phyloP scores from a whole-genome alignment of 2,797 vertebrate species.

The Cetoscarus ocellatus region DNA sequence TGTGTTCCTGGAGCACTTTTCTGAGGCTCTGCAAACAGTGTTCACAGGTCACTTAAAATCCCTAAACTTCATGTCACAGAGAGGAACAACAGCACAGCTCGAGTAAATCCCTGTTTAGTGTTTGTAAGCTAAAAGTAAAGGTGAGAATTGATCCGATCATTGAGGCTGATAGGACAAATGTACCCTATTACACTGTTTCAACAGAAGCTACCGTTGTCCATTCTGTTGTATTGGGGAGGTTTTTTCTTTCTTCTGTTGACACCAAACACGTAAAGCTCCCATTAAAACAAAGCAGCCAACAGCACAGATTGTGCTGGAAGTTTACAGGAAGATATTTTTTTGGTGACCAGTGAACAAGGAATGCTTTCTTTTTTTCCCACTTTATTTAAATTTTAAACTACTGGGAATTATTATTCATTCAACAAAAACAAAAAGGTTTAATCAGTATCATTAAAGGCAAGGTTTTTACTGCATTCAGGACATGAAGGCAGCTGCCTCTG shows the following conservation, averaged over 20 bases:
- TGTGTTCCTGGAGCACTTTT: neutral
- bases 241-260: neutral
- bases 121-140: constrained; percentile 3
- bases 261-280: too few species aligned
- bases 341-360: too few species aligned
- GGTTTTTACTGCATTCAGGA: too few species aligned
- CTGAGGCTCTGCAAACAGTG: constrained; percentile 13
- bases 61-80: neutral
- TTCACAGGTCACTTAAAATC: constrained; percentile 26
- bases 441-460: too few species aligned
- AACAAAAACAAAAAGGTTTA: too few species aligned
- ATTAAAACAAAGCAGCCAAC: too few species aligned
- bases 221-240: neutral
- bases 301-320: too few species aligned
- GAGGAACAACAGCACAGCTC: neutral
- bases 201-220: neutral
- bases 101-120: constrained; percentile 12
- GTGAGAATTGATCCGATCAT: neutral
- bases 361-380: too few species aligned
- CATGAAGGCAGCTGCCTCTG: too few species aligned
- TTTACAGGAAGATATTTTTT: too few species aligned
- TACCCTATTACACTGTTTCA: neutral
- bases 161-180: neutral
- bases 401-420: too few species aligned
- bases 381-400: too few species aligned